Base-by-base conservation (phyloP, 2,113 vertebrate species). In the Trachemys scripta region DNA sequence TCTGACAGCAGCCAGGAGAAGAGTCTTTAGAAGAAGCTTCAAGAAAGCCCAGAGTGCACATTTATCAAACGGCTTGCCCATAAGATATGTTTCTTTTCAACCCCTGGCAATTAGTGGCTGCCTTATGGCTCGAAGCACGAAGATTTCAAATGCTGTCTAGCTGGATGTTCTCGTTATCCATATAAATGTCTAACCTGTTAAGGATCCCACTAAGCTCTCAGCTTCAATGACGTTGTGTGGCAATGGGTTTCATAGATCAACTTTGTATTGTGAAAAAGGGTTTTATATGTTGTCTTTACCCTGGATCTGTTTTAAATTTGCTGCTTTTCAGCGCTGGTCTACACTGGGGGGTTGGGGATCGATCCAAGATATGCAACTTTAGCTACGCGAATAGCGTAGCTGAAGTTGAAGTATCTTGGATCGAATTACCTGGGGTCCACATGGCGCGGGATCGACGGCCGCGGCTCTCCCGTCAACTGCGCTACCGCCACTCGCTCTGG, bases 41-140 rank as follows among this genome's bases (percentile, higher is more conserved):
- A 88, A 82, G 51, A 69, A 86, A 84, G 84, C 31, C 16, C 80
- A n/a, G 20, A 72, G 24, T 53, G 92, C 75, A 27, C 53, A 22
- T 25, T 80, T 85, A 65, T 45, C 38, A 80, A 90, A 89, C 22
- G 56, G 3, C 11, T 69, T 88, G 69, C n/a, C 59, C 72, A 0
- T 49, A 87, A 8, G 5, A 93, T 4, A 91, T 83, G 8, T 54
- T 90, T 85, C 53, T 94, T 91, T 79, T 82, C 51, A 35, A 45
- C 45, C 92, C 89, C 87, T 51, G 75, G n/a, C 2, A 62, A 35
- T 84, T 42, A 90, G 45, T 35, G 62, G 4, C 10, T 89, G 20
- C 35, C 95, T 90, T 95, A 45, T 94, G 85, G 94, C 92, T 79
- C 62, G 84, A 94, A 92, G 81, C 13, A 57, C 45, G 90, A 92